phyloP scores from a whole-genome alignment of 2,113 vertebrate genomes.

The Rhagologus leucostigma region DNA sequence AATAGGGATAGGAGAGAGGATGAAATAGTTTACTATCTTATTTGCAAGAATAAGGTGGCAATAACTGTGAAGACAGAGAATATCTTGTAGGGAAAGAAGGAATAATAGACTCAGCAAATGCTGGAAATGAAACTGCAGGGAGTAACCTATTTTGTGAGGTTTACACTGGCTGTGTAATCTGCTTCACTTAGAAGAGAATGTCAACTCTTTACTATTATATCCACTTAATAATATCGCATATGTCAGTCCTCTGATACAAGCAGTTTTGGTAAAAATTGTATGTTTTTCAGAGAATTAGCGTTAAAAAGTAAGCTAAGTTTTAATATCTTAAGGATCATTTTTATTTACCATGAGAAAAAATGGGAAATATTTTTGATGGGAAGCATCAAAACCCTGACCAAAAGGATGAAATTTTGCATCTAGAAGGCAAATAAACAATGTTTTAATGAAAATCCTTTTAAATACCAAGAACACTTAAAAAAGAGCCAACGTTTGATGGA shows the following conservation, averaged over 20 bases:
- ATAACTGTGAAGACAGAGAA: not conserved
- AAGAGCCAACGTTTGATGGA: not conserved
- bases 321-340: not conserved
- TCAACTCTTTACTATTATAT: not conserved
- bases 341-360: not conserved
- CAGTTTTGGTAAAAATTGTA: not conserved
- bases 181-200: not conserved
- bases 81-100: not conserved
- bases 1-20: not conserved
- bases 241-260: not conserved
- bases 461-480: not conserved
- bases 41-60: not conserved
- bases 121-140: not conserved
- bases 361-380: not conserved
- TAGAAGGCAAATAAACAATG: not conserved
- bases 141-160: not conserved
- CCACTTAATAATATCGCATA: not conserved
- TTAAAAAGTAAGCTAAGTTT: not conserved
- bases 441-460: not conserved
- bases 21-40: not conserved
- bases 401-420: not conserved
- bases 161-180: not conserved
- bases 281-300: not conserved
- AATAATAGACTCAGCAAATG: not conserved
- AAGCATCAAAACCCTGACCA: not conserved